Percentiles rank a stretch among this genome's conserved stretches.
Conservation (phyloP, 2,113 vertebrate genomes). For the Corynorhinus townsendii region DNA sequence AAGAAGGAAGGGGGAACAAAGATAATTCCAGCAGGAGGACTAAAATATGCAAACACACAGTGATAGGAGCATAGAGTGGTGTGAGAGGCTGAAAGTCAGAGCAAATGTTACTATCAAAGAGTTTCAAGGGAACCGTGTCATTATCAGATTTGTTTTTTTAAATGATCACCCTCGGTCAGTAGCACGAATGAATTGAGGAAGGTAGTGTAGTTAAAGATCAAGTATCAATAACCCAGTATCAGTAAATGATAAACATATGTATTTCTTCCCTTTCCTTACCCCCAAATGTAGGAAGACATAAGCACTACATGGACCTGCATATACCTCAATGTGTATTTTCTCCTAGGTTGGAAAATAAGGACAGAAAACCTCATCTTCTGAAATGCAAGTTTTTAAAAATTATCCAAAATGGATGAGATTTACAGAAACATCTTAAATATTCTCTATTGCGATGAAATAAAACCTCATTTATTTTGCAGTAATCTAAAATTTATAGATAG, state of each 20-base stretch:
- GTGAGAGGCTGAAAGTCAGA: background rate
- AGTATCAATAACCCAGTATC: background rate
- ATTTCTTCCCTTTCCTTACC: background rate
- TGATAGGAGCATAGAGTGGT: too few species aligned
- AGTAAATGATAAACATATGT: background rate
- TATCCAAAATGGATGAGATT: background rate
- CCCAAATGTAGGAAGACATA: background rate
- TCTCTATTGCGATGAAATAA: background rate
- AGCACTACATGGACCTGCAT: background rate
- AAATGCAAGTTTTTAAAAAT: background rate
- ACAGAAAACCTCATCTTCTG: background rate
- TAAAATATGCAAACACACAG: background rate
- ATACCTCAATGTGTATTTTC: background rate
- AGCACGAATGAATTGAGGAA: background rate
- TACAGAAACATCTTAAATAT: conserved; percentile 16
- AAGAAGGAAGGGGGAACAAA: background rate
- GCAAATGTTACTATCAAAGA: background rate
- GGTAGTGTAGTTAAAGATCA: background rate
- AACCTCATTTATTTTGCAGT: background rate
- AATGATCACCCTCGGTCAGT: background rate
- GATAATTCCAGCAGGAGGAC: background rate
- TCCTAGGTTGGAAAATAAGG: background rate
- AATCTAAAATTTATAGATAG: conserved; percentile 13
- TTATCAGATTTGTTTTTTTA: background rate
- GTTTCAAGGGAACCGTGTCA: background rate